Conservation (phyloP, 2,888 invertebrate species). For the Micoletzkya japonica region DNA sequence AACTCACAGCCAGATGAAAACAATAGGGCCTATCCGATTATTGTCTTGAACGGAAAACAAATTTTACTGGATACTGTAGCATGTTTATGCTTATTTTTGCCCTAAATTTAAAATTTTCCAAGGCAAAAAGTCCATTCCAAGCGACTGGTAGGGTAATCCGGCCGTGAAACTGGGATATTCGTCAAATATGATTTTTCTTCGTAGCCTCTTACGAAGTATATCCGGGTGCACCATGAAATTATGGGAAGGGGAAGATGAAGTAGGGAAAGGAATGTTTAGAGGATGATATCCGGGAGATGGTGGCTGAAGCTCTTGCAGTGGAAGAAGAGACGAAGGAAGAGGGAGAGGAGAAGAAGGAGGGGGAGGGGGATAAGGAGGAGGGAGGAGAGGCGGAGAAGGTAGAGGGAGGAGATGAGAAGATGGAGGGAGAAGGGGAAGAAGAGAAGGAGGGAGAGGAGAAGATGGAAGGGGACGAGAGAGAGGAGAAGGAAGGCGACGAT, state of each 20-base stretch:
- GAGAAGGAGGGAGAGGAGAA: not conserved
- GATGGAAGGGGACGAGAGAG: not conserved
- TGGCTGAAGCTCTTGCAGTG: constrained; percentile 22
- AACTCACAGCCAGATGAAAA: too few relatives aligned
- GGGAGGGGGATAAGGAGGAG: not conserved
- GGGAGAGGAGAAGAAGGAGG: constrained; percentile 2
- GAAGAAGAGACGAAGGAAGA: constrained; percentile 9
- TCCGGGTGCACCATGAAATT: not conserved
- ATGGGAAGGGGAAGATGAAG: constrained; percentile 15
- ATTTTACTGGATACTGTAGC: too few relatives aligned
- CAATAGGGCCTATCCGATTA: too few relatives aligned
- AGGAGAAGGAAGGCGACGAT: not conserved
- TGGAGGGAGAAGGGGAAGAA: not conserved
- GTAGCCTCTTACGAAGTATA: not conserved
- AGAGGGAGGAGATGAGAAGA: not conserved
- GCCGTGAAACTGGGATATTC: not conserved
- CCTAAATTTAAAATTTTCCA: too few relatives aligned
- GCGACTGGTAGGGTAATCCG: too few relatives aligned
- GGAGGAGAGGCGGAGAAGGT: not conserved
- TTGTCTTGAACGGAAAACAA: too few relatives aligned
- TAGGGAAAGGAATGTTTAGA: too few relatives aligned
- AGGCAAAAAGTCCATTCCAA: too few relatives aligned
- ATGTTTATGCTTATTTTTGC: too few relatives aligned
- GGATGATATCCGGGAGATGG: constrained; percentile 26
- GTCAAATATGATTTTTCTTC: not conserved